Evolutionary conservation across 2,113 vertebrate genomes (phyloP).

Genomic region (Elanoides forficatus): DNA sequence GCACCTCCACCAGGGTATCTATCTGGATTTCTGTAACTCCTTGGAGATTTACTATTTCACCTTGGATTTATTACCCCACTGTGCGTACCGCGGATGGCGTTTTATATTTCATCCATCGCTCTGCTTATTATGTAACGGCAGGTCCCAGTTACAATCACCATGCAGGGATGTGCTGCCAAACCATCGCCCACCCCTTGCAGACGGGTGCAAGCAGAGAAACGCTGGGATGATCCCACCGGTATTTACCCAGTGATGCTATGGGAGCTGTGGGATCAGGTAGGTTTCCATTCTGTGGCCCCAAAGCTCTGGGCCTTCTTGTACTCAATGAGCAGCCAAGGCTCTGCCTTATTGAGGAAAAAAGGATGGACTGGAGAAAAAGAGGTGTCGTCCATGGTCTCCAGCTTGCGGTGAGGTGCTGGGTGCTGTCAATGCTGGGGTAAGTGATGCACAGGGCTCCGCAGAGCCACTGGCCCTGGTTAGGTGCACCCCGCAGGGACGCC

Average conservation of each 20-base stretch:
- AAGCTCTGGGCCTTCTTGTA: background rate
- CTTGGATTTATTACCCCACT: slow-evolving; percentile 3
- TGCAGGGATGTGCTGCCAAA: background rate
- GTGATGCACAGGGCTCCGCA: background rate
- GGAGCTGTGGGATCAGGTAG: background rate
- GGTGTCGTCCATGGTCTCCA: background rate
- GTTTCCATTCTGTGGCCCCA: background rate
- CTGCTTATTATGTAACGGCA: background rate
- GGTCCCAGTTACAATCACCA: background rate
- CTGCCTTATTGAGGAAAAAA: background rate
- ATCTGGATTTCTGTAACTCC: slow-evolving; percentile 28
- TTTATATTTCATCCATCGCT: background rate
- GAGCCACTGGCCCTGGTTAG: background rate
- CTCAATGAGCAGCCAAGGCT: background rate
- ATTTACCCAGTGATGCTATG: background rate
- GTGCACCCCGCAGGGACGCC: accelerated
- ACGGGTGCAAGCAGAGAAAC: background rate
- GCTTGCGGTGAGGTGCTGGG: background rate
- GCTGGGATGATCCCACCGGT: background rate
- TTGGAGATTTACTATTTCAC: slow-evolving; percentile 17
- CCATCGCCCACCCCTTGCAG: background rate
- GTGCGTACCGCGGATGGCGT: background rate
- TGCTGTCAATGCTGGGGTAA: background rate
- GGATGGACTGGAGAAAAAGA: background rate
- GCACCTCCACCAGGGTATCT: background rate